Percentiles rank a stretch among this genome's conserved stretches.
phyloP scores from a whole-genome alignment of 2,113 vertebrate species.

The Microcebus lehilahytsara region DNA sequence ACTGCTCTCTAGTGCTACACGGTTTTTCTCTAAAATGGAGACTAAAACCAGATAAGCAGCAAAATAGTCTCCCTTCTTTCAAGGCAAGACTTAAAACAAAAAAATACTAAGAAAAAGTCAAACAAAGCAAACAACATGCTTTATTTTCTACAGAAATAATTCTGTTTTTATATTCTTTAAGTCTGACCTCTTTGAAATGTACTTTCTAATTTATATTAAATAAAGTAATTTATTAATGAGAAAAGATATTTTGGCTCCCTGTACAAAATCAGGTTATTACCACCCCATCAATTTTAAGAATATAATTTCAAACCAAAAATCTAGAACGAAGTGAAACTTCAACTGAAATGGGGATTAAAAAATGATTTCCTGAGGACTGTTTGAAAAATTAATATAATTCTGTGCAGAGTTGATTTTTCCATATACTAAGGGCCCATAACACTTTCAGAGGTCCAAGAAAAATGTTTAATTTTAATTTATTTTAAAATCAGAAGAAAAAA shows the following conservation, averaged over 20 bases:
- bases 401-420: not conserved
- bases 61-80: not conserved
- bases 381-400: not conserved
- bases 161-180: not conserved
- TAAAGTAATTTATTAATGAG: not conserved
- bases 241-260: not conserved
- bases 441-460: not conserved
- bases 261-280: not conserved
- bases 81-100: not conserved
- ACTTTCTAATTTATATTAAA: not conserved
- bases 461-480: not conserved
- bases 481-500: constrained; percentile 29
- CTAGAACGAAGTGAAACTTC: not conserved
- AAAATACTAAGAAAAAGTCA: not conserved
- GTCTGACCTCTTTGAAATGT: not conserved
- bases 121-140: not conserved
- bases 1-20: not conserved
- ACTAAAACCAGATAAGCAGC: not conserved
- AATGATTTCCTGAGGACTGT: not conserved
- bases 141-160: not conserved
- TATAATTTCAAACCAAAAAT: not conserved
- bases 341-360: not conserved
- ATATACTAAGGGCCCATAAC: not conserved
- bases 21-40: not conserved
- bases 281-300: not conserved